Evolutionary conservation across 2,888 invertebrate species (phyloP).

Genomic region (Lasius fuliginosus): DNA sequence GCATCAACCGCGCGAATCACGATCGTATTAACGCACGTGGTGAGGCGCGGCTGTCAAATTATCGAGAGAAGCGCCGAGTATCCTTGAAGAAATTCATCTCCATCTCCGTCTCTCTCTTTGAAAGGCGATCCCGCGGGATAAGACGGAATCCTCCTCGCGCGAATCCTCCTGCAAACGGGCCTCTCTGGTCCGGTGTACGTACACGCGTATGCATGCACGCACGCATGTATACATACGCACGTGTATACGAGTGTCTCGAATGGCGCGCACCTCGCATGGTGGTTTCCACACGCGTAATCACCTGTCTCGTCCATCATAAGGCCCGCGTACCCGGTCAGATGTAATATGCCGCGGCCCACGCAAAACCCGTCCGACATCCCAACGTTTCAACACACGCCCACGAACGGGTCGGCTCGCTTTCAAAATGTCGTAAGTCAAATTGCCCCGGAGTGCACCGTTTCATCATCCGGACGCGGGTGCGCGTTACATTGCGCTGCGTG

Average conservation of each 20-base stretch:
- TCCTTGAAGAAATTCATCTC: conserved; percentile 45
- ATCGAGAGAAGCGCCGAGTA: conserved; percentile 37
- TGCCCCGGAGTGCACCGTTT: conserved; percentile 81
- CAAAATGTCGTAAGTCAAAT: conserved; percentile 85
- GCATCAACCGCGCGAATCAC: conserved; percentile 2
- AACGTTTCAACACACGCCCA: conserved; percentile 85
- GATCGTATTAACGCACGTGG: conserved; percentile 23
- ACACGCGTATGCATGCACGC: neutral
- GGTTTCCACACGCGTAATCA: conserved; percentile 85
- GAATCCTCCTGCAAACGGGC: neutral
- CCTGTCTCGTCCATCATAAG: conserved; percentile 86
- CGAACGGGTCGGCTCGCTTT: conserved; percentile 83
- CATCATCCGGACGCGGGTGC: conserved; percentile 77
- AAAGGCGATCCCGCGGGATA: conserved; percentile 51
- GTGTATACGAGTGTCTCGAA: conserved; percentile 32
- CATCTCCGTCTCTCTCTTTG: conserved; percentile 16
- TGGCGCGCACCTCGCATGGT: conserved; percentile 74
- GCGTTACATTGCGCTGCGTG: neutral
- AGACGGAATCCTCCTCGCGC: conserved; percentile 17
- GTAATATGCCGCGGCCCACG: conserved; percentile 84
- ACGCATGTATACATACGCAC: conserved; percentile 16
- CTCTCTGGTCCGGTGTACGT: neutral
- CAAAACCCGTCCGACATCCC: conserved; percentile 84
- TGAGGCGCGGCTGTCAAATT: conserved; percentile 41
- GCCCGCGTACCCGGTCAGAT: conserved; percentile 79